A percentile compares a stretch with the other conserved stretches of the same genome.
phyloP scores from a whole-genome alignment of 1,140 invertebrate genomes.

The Diachasmimorpha longicaudata region DNA sequence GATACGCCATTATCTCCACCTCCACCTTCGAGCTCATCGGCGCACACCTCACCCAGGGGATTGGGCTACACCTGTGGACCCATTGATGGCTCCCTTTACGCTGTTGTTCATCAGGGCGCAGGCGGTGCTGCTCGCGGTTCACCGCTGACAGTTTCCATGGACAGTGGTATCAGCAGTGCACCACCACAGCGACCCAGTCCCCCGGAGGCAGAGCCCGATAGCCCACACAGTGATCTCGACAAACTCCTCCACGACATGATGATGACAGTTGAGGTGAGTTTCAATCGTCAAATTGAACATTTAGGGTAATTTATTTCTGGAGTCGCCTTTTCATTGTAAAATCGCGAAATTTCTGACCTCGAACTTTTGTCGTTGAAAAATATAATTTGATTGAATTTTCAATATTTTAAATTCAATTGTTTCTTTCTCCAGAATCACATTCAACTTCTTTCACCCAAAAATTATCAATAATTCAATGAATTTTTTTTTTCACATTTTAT shows the following conservation, averaged over 20 bases:
- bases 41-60: constrained; percentile 54
- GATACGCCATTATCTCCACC: constrained; percentile 57
- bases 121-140: constrained; percentile 66
- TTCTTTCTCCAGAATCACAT: no score
- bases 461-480: no score
- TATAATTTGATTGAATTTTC: no score
- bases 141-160: constrained; percentile 81
- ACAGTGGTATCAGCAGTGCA: constrained; percentile 80
- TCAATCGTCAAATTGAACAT: no score
- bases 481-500: no score
- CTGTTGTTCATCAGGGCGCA: constrained; percentile 71
- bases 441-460: no score
- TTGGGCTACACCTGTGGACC: constrained; percentile 78
- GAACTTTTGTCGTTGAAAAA: no score
- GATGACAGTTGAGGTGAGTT: constrained; percentile 76
- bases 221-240: constrained; percentile 70
- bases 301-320: no score
- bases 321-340: no score
- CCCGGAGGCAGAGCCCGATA: constrained; percentile 49
- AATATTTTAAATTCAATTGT: no score
- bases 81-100: constrained; percentile 88
- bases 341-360: no score
- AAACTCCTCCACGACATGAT: constrained; percentile 82
- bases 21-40: constrained; percentile 49
- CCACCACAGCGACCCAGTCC: constrained; percentile 59